Conservation (phyloP, 2,888 invertebrate genomes). For the Acronicta leporina region DNA sequence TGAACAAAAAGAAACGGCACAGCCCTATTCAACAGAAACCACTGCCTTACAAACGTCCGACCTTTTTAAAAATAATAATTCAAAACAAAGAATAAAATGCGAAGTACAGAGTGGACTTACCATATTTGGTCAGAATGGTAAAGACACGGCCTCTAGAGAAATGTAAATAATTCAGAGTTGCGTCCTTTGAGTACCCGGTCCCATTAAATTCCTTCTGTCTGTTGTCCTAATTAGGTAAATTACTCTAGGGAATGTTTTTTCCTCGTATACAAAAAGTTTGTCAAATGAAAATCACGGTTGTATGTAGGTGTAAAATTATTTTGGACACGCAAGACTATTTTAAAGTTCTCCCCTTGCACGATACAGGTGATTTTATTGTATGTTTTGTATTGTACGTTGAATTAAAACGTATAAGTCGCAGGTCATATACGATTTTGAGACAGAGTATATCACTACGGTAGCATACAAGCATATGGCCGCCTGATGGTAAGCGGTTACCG, state of each 20-base stretch:
- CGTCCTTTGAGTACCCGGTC: conserved; percentile 72
- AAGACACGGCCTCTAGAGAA: conserved; percentile 71
- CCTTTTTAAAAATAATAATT: conserved; percentile 50
- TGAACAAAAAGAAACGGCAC: conserved; percentile 49
- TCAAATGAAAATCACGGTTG: conserved; percentile 47
- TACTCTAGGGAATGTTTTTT: conserved; percentile 71
- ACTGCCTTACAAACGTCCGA: conserved; percentile 42
- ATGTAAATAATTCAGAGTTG: conserved; percentile 78
- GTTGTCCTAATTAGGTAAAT: conserved; percentile 79
- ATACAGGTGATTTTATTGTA: conserved; percentile 10
- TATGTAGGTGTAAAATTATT: conserved; percentile 46
- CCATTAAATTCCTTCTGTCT: conserved; percentile 80
- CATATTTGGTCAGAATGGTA: conserved; percentile 65
- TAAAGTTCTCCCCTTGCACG: neutral
- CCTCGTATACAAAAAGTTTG: conserved; percentile 64
- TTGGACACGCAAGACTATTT: conserved; percentile 42
- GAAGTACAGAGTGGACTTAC: conserved; percentile 47
- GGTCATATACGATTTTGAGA: too few species aligned
- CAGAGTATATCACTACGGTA: too few species aligned
- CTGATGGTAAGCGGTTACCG: too few species aligned
- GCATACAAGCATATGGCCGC: too few species aligned
- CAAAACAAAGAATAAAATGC: conserved; percentile 39
- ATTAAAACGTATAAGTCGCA: conserved; percentile 36
- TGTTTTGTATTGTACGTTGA: conserved; percentile 21
- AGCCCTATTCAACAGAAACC: conserved; percentile 36